Evolutionary conservation across 2,113 vertebrate species (phyloP), one percentile per base, ranked within the genome.

Genomic region (Rhinogobius similis): DNA sequence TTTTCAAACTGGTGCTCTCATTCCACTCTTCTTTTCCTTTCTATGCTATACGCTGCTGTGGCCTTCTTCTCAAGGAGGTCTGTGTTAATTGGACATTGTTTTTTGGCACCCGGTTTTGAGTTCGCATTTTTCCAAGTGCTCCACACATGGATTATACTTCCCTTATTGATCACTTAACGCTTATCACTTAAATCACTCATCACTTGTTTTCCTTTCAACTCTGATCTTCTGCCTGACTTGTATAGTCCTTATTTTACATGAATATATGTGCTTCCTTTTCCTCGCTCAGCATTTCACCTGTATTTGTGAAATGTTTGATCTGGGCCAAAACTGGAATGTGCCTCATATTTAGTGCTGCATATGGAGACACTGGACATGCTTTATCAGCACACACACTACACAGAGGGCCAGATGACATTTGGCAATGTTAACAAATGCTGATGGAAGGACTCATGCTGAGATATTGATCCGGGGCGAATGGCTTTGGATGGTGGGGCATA

Each of bases 401-500:
- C 55, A 50, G 20, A 24, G 5, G 21, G 12, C 62, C 36, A 63
- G 36, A 70, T 71, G 72, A 72, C 82, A 81, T 84, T 88, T 86
- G 82, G 13, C 75, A 72, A 12, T 78, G 69, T 81, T 87, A 89
- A 84, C 79, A 82, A 88, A 81, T 38, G 58, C 76, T 67, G 75
- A 87, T 89, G 78, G 75, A 88, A 84, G 79, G 81, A 82, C 70
- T 78, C 84, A 65, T 80, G 86, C 87, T 87, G 89, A 65, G 70
- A 21, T 87, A 89, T 86, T 86, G 87, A 89, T 85, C 41, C 41
- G 24, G 87, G 83, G 78, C 71, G 83, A 89, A 88, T 86, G 83
- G 77, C 77, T 88, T 87, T 91, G 71, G 76, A 85, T 77, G 73
- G 74, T 56, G 65, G 53, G 68, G 80, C 68, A 70, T 91, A 87